Conservation (phyloP, 1,140 invertebrate species). For the Ectropis grisescens region DNA sequence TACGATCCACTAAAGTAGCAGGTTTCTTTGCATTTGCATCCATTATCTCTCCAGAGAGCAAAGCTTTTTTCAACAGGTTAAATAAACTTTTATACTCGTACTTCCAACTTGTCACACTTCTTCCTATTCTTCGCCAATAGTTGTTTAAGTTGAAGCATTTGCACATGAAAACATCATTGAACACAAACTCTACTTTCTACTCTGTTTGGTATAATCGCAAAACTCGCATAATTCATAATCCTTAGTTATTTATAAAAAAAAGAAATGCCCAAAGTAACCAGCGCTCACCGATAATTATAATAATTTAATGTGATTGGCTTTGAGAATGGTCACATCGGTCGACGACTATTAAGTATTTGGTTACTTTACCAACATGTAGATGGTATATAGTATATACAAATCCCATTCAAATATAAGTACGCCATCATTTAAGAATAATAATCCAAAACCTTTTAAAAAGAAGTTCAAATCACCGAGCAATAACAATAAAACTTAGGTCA, state of each 20-base stretch:
- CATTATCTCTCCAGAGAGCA: conserved; percentile 13
- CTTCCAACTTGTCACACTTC: background rate
- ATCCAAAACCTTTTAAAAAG: too few relatives aligned
- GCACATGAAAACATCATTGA: background rate
- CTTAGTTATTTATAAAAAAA: too few relatives aligned
- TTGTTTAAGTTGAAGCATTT: background rate
- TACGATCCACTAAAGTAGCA: conserved; percentile 49
- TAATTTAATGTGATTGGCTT: too few relatives aligned
- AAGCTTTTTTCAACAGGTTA: conserved; percentile 14
- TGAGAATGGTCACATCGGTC: too few relatives aligned
- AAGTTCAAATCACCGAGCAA: background rate
- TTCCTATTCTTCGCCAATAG: too few relatives aligned
- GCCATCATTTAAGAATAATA: too few relatives aligned
- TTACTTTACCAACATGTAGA: too few relatives aligned
- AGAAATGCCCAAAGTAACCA: too few relatives aligned
- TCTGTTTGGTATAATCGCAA: background rate
- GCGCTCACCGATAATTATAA: too few relatives aligned
- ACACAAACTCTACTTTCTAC: background rate
- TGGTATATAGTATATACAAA: too few relatives aligned
- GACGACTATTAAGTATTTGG: too few relatives aligned
- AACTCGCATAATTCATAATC: background rate
- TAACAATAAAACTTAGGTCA: conserved; percentile 1
- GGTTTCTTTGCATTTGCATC: conserved; percentile 43
- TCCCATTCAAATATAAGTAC: too few relatives aligned
- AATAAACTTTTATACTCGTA: conserved; percentile 8